Evolutionary conservation across 2,113 vertebrate genomes (phyloP).

Genomic region (Connochaetes taurinus): DNA sequence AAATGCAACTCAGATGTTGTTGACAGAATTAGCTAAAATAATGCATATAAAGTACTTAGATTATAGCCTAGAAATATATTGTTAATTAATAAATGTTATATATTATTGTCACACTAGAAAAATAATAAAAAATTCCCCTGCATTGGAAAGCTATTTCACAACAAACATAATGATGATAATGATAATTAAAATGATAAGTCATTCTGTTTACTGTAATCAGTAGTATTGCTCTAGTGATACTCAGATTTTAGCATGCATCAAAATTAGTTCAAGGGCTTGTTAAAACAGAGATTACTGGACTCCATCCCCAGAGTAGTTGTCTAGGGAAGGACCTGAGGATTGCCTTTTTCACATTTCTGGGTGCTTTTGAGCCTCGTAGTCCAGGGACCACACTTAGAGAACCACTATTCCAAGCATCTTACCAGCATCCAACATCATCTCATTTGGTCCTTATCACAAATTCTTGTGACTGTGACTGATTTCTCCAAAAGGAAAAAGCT

Average conservation of each 20-base stretch:
- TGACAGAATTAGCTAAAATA: background rate
- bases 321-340: background rate
- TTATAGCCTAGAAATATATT: conserved; percentile 13
- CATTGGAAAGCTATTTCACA: background rate
- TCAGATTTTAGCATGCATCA: background rate
- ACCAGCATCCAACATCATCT: background rate
- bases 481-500: background rate
- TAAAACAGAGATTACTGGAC: background rate
- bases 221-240: background rate
- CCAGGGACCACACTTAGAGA: background rate
- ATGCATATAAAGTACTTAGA: background rate
- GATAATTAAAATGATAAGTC: background rate
- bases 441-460: background rate
- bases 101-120: background rate
- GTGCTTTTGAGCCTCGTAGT: background rate
- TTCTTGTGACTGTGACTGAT: background rate
- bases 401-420: background rate
- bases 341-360: background rate
- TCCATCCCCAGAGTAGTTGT: background rate
- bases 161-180: background rate
- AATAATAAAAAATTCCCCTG: background rate
- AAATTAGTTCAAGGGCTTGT: background rate
- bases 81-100: background rate
- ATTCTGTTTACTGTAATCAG: background rate
- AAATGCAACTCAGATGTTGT: background rate